These are phyloP conservation scores for Isoperla grammatica DNA, from an alignment of 2,888 invertebrate genomes.

Conservation along the genomic window DNA sequence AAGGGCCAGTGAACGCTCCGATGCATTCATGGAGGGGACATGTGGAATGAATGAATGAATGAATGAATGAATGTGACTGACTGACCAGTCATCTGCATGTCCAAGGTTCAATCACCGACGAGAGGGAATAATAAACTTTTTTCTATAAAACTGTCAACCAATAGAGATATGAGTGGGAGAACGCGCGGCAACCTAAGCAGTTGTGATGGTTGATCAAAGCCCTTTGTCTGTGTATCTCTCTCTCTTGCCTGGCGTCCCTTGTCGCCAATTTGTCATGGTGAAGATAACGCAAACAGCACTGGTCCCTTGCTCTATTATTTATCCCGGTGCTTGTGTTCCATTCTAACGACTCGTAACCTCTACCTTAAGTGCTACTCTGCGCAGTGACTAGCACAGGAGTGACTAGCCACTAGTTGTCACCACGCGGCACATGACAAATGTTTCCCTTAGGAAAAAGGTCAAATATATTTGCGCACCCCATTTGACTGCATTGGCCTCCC, in stretches of 20 bases:
- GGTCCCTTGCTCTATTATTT: constrained; percentile 23
- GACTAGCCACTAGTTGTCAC: not conserved
- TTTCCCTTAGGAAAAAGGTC: constrained; percentile 19
- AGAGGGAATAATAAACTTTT: not conserved
- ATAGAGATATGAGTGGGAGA: not conserved
- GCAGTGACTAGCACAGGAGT: not conserved
- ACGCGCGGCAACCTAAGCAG: not conserved
- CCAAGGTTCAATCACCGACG: too few relatives aligned
- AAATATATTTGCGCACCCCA: constrained; percentile 15
- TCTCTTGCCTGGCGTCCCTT: constrained; percentile 17
- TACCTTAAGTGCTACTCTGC: constrained; percentile 21
- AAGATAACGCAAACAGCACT: constrained; percentile 23
- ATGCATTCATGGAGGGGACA: too few relatives aligned
- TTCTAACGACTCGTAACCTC: constrained; percentile 22
- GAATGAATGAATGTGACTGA: too few relatives aligned
- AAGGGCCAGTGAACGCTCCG: too few relatives aligned
- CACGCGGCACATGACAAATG: not conserved
- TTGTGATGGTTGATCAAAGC: not conserved
- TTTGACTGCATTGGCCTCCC: too few relatives aligned
- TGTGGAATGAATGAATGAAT: too few relatives aligned
- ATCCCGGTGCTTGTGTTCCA: constrained; percentile 19
- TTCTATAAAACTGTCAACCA: constrained; percentile 3
- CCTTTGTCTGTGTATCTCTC: not conserved
- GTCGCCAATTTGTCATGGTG: constrained; percentile 26
- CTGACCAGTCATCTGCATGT: too few relatives aligned